Percentiles rank a stretch among this genome's conserved stretches.
These are phyloP conservation scores for Bombus superbus DNA, from an alignment of 1,140 invertebrate genomes.

Conservation along the genomic window DNA sequence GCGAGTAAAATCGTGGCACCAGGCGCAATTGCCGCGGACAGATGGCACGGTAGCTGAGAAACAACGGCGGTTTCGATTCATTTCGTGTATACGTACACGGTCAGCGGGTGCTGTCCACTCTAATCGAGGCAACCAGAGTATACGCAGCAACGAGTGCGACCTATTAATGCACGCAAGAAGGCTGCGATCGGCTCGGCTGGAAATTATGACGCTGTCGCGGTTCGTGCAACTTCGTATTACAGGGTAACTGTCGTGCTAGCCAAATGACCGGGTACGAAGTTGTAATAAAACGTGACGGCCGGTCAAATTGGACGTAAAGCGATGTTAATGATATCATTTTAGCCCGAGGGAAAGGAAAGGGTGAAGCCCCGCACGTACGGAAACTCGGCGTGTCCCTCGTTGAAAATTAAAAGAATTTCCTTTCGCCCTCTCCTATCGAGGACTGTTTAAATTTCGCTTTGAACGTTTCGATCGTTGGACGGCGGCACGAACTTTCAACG, in stretches of 20 bases:
- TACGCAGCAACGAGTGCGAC: too few species aligned
- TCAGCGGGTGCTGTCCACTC: not conserved
- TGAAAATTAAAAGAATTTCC: not conserved
- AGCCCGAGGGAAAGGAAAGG: not conserved
- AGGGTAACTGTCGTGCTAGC: constrained; percentile 9
- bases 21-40: not conserved
- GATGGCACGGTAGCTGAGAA: not conserved
- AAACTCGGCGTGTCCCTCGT: not conserved
- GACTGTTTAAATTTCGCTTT: not conserved
- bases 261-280: constrained; percentile 23
- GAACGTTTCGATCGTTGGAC: not conserved
- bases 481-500: not conserved
- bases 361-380: not conserved
- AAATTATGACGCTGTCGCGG: constrained; percentile 42
- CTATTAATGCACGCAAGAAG: constrained; percentile 48
- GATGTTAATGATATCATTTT: constrained; percentile 44
- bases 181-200: constrained; percentile 26
- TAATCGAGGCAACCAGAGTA: not conserved
- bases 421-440: not conserved
- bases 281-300: constrained; percentile 41
- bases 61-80: constrained; percentile 28
- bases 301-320: constrained; percentile 40
- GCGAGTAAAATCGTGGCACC: constrained; percentile 18
- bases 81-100: not conserved
- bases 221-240: constrained; percentile 44